These are phyloP conservation scores for Lepeophtheirus nordmannii DNA, from an alignment of 2,888 invertebrate genomes.

Conservation along the genomic window DNA sequence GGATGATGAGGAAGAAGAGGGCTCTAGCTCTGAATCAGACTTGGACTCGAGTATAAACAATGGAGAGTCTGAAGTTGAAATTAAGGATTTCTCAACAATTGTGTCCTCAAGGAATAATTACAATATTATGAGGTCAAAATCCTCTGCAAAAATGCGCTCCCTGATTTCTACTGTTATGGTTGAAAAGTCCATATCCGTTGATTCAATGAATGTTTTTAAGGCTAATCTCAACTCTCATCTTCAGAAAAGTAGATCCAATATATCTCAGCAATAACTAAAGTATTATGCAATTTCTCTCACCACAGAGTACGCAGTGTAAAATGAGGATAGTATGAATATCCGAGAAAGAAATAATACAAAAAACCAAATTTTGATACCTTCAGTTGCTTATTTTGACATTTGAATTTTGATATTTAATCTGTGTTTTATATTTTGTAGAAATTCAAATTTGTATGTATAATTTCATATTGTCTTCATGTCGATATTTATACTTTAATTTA, in stretches of 20 bases:
- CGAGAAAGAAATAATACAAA: too few species aligned
- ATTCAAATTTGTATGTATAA: too few species aligned
- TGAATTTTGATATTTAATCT: too few species aligned
- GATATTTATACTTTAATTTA: too few species aligned
- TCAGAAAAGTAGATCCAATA: background rate
- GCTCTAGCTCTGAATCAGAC: background rate
- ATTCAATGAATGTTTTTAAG: background rate
- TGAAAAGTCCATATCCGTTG: conserved; percentile 4
- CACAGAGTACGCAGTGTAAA: too few species aligned
- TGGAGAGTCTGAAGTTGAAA: background rate
- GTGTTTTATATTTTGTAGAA: too few species aligned
- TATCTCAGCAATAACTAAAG: background rate
- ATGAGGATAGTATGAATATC: too few species aligned
- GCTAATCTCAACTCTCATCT: conserved; percentile 4
- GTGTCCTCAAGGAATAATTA: background rate
- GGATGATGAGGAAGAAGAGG: background rate
- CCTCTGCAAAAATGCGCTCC: background rate
- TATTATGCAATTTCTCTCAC: background rate
- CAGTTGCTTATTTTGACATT: too few species aligned
- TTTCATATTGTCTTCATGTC: too few species aligned
- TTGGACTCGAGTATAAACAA: too few species aligned
- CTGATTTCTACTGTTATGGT: conserved; percentile 3
- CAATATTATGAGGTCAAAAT: background rate
- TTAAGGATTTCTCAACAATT: background rate
- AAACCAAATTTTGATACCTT: too few species aligned